phyloP scores from a whole-genome alignment of 2,797 vertebrate species.

The Lates japonicus region DNA sequence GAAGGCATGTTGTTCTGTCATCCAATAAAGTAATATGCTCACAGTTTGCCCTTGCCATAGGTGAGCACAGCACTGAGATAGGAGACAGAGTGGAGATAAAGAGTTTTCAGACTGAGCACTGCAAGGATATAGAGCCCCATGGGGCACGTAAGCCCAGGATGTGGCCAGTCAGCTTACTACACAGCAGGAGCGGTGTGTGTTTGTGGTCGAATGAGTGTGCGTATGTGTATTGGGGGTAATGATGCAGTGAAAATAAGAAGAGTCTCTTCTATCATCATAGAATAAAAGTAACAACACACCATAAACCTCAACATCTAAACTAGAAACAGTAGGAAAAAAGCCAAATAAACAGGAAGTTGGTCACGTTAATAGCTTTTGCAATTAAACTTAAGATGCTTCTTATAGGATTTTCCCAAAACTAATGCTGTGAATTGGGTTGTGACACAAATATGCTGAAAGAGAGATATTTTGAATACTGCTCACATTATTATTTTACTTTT shows the following conservation, averaged over 20 bases:
- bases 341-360: slow-evolving; percentile 18
- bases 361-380: slow-evolving; percentile 7
- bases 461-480: not conserved
- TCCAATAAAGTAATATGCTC: slow-evolving; percentile 49
- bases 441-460: slow-evolving; percentile 1
- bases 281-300: slow-evolving; percentile 32
- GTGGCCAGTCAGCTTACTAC: slow-evolving; percentile 62
- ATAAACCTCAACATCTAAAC: slow-evolving; percentile 26
- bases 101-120: slow-evolving; percentile 48
- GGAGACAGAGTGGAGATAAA: slow-evolving; percentile 45
- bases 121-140: slow-evolving; percentile 50
- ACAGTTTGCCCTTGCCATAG: slow-evolving; percentile 37
- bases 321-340: not conserved
- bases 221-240: slow-evolving; percentile 38
- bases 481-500: not conserved
- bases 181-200: slow-evolving; percentile 31
- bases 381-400: slow-evolving; percentile 21
- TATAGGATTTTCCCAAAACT: slow-evolving; percentile 17
- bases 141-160: slow-evolving; percentile 51
- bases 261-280: slow-evolving; percentile 35
- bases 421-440: slow-evolving; percentile 1
- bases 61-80: slow-evolving; percentile 26
- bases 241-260: slow-evolving; percentile 53
- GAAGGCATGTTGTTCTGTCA: slow-evolving; percentile 42
- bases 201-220: slow-evolving; percentile 3